These are phyloP conservation scores for Pyrgilauda ruficollis DNA, from an alignment of 2,113 vertebrate genomes.

Conservation along the genomic window DNA sequence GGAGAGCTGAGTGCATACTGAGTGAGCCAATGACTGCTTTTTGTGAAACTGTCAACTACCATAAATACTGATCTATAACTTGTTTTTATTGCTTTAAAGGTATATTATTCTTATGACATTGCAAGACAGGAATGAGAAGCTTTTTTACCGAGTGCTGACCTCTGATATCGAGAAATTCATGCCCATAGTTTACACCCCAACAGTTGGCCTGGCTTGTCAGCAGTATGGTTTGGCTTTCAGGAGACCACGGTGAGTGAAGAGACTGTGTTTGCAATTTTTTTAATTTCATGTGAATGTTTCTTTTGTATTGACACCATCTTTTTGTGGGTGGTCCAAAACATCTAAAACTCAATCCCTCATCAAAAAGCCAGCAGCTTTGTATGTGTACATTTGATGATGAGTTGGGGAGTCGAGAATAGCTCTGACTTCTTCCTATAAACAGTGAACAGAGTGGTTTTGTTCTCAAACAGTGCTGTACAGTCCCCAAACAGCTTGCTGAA, in stretches of 20 bases:
- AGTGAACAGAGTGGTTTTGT: slow-evolving; percentile 55
- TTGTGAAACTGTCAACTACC: neutral
- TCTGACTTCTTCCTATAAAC: slow-evolving; percentile 4
- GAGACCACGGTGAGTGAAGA: slow-evolving; percentile 87
- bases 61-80: neutral
- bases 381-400: slow-evolving; percentile 3
- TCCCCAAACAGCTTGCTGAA: neutral
- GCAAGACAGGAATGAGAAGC: slow-evolving; percentile 96
- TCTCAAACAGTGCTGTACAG: slow-evolving; percentile 39
- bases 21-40: neutral
- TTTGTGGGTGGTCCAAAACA: slow-evolving; percentile 2
- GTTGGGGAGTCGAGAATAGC: neutral
- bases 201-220: slow-evolving; percentile 93
- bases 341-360: neutral
- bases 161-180: slow-evolving; percentile 95
- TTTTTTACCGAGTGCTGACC: slow-evolving; percentile 93
- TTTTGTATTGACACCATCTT: neutral
- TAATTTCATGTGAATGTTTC: neutral
- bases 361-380: neutral
- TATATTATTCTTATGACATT: slow-evolving; percentile 97
- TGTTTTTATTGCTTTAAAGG: slow-evolving; percentile 62
- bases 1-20: neutral
- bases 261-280: neutral
- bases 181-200: slow-evolving; percentile 97
- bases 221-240: slow-evolving; percentile 95